Evolutionary conservation across 1,140 invertebrate genomes (phyloP).

Genomic region (Alviniconcha marisindica): DNA sequence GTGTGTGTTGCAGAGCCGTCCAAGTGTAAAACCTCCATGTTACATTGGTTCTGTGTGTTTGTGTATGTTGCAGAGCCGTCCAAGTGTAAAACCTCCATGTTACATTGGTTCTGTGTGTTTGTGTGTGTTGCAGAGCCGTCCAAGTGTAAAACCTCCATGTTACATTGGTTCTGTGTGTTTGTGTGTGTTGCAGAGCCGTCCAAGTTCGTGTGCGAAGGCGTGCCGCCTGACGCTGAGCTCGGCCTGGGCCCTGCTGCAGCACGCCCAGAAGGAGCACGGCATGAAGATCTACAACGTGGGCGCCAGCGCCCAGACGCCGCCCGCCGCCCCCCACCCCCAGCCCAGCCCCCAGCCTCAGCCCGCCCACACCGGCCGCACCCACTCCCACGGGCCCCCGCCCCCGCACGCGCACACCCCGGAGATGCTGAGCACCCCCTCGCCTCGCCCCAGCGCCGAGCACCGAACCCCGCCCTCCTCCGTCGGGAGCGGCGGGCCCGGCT

Average conservation of each 20-base stretch:
- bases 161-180: no score
- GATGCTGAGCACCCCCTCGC: conserved; percentile 45
- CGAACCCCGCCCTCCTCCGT: conserved; percentile 56
- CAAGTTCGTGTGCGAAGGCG: conserved; percentile 94
- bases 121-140: conserved; percentile 98
- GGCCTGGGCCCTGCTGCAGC: conserved; percentile 95
- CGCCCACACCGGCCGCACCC: conserved; percentile 65
- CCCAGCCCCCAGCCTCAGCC: conserved; percentile 57
- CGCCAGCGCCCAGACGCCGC: conserved; percentile 46
- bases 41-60: no score
- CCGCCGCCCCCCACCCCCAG: conserved; percentile 44
- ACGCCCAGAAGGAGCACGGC: conserved; percentile 95
- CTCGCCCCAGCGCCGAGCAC: conserved; percentile 46
- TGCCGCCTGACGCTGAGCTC: conserved; percentile 93
- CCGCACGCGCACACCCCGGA: conserved; percentile 78
- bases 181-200: conserved; percentile 88
- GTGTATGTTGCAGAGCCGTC: no score
- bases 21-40: no score
- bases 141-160: no score
- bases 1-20: no score
- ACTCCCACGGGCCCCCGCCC: conserved; percentile 75
- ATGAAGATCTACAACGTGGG: conserved; percentile 88
- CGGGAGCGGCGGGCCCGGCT: conserved; percentile 49
- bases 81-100: no score
- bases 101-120: no score